These are phyloP conservation scores for Cuculus canorus DNA, from an alignment of 2,797 vertebrate genomes.

Conservation along the genomic window DNA sequence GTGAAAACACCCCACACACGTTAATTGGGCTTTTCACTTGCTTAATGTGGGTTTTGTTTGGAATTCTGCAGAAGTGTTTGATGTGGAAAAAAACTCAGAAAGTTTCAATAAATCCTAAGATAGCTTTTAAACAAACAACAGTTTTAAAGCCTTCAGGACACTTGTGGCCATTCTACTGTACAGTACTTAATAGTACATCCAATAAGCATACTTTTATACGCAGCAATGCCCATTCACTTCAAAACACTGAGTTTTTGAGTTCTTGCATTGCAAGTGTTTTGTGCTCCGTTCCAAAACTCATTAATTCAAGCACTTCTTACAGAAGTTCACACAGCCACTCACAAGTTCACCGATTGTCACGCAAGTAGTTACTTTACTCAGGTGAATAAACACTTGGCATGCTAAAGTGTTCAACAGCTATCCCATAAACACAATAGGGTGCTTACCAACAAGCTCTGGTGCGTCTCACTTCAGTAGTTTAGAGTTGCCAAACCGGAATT, in stretches of 20 bases:
- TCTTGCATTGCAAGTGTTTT: neutral
- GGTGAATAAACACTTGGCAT: neutral
- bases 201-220: neutral
- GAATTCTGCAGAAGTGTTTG: conserved; percentile 6
- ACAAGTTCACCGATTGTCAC: accelerated
- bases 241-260: accelerated
- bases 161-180: neutral
- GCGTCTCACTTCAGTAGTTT: neutral
- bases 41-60: neutral
- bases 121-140: neutral
- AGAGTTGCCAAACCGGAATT: neutral
- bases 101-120: neutral
- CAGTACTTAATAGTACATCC: neutral
- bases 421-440: accelerated
- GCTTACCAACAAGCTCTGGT: neutral
- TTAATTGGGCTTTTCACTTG: conserved; percentile 4
- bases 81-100: neutral
- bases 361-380: neutral
- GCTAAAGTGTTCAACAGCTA: neutral
- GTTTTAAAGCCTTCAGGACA: neutral
- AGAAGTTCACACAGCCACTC: neutral
- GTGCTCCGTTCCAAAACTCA: neutral
- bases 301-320: neutral
- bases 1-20: neutral
- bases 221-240: neutral